phyloP scores from a whole-genome alignment of 2,113 vertebrate species.

The Pampusana beccarii region DNA sequence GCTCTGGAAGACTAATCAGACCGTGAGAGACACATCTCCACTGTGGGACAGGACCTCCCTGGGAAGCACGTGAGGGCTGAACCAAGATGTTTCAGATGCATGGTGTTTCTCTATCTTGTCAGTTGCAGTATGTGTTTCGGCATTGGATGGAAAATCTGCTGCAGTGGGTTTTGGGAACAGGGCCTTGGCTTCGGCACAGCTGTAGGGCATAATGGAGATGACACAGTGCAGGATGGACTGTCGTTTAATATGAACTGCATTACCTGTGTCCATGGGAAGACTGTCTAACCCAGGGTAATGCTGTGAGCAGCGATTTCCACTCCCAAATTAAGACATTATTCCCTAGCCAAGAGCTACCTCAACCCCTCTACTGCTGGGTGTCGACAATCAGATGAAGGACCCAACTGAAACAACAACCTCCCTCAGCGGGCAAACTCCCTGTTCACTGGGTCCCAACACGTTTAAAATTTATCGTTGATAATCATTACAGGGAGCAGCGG shows the following conservation, averaged over 20 bases:
- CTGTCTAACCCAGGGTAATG: not conserved
- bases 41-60: not conserved
- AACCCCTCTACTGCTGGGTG: not conserved
- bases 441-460: not conserved
- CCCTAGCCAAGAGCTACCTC: not conserved
- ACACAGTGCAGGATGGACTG: not conserved
- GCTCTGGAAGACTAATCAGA: not conserved
- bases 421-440: not conserved
- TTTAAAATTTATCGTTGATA: not conserved
- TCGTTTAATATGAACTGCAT: not conserved
- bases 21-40: not conserved
- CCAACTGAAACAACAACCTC: not conserved
- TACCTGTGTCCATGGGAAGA: not conserved
- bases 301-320: not conserved
- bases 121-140: not conserved
- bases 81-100: accelerated
- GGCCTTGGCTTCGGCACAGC: not conserved
- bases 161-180: not conserved
- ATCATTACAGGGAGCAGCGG: not conserved
- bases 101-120: not conserved
- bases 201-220: not conserved
- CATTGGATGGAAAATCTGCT: not conserved
- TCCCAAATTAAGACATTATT: not conserved
- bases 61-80: not conserved
- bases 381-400: not conserved